Evolutionary conservation across 2,888 invertebrate genomes (phyloP).

Genomic region (Auanema freiburgensis): DNA sequence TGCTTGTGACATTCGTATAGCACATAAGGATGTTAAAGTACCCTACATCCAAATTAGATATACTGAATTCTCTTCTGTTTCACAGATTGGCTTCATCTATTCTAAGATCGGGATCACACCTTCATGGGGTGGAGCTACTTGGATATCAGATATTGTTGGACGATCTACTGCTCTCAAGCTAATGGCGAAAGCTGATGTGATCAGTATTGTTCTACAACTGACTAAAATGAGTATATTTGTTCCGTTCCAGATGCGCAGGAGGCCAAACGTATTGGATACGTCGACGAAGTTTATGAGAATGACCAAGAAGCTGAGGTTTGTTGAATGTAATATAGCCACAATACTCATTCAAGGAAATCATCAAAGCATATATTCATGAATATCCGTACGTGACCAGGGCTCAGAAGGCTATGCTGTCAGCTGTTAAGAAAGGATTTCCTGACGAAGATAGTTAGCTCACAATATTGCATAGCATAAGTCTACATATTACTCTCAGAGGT

Average conservation of each 20-base stretch:
- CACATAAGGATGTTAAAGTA: slow-evolving; percentile 26
- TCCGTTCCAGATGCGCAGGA: slow-evolving; percentile 19
- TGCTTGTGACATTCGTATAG: slow-evolving; percentile 37
- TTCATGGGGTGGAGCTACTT: slow-evolving; percentile 42
- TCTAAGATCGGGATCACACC: slow-evolving; percentile 42
- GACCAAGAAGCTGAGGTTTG: slow-evolving; percentile 37
- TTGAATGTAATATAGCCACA: not conserved
- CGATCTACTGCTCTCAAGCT: slow-evolving; percentile 16
- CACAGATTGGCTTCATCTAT: slow-evolving; percentile 37
- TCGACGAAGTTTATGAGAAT: slow-evolving; percentile 31
- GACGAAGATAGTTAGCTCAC: slow-evolving; percentile 23
- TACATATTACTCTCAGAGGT: slow-evolving; percentile 16
- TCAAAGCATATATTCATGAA: not conserved
- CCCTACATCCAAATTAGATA: not conserved
- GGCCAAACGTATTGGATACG: slow-evolving; percentile 29
- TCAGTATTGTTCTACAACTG: no score
- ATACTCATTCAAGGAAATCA: not conserved
- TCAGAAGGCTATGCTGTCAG: slow-evolving; percentile 36
- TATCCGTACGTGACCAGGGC: slow-evolving; percentile 24
- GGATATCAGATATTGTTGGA: slow-evolving; percentile 23
- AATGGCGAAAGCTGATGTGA: slow-evolving; percentile 13
- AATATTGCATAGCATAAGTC: not conserved
- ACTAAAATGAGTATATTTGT: no score
- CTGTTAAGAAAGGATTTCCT: slow-evolving; percentile 18
- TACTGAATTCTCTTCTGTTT: not conserved